These are phyloP conservation scores for Oryzias woworae DNA, from an alignment of 2,113 vertebrate species.

Conservation along the genomic window DNA sequence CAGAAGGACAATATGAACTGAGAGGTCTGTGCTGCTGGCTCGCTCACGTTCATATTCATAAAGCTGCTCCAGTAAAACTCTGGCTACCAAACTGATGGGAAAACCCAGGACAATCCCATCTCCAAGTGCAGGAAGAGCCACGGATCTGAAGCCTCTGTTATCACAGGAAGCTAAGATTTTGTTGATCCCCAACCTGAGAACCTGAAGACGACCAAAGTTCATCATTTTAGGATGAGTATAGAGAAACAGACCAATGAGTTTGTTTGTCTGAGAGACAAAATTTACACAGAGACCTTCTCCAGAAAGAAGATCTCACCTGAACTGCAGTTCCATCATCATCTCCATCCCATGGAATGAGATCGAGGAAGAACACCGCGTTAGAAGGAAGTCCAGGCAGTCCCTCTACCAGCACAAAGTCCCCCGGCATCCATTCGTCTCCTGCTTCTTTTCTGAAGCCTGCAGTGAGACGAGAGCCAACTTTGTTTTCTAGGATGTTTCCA, in stretches of 20 bases:
- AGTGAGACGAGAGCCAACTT: conserved; percentile 24
- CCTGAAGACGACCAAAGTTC: conserved; percentile 10
- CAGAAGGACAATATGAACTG: conserved; percentile 44
- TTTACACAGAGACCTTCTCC: not conserved
- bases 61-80: conserved; percentile 45
- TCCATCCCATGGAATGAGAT: conserved; percentile 33
- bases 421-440: not conserved
- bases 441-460: conserved; percentile 6
- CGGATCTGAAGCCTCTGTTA: conserved; percentile 29
- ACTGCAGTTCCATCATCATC: conserved; percentile 26
- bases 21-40: conserved; percentile 15
- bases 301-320: conserved; percentile 30
- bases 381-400: conserved; percentile 2
- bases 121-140: conserved; percentile 55
- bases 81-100: conserved; percentile 34
- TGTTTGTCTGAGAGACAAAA: not conserved
- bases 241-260: not conserved
- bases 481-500: conserved; percentile 21
- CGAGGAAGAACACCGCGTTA: conserved; percentile 50
- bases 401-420: conserved; percentile 33
- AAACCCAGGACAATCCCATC: conserved; percentile 42
- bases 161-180: conserved; percentile 43
- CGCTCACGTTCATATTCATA: conserved; percentile 17
- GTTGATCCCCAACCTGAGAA: conserved; percentile 38
- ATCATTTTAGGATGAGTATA: not conserved